Evolutionary conservation across 2,797 vertebrate species (phyloP).

Genomic region (Staurois parvus): DNA sequence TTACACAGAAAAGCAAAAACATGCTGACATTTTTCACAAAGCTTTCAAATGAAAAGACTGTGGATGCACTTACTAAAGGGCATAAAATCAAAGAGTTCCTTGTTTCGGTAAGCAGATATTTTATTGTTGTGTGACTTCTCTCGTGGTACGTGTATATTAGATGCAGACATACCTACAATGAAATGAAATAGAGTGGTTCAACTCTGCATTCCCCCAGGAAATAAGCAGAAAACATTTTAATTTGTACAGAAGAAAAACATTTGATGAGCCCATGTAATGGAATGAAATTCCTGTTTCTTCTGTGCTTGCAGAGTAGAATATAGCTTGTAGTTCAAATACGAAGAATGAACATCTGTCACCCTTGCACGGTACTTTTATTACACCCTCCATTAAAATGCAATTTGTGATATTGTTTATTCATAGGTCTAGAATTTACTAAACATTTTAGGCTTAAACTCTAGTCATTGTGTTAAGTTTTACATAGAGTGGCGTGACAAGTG

Average conservation of each 20-base stretch:
- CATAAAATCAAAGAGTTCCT: conserved; percentile 87
- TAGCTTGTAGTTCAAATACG: too few relatives aligned
- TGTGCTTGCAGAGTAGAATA: neutral
- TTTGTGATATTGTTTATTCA: too few relatives aligned
- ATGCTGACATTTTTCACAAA: conserved; percentile 85
- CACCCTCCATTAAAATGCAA: too few relatives aligned
- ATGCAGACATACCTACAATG: conserved; percentile 11
- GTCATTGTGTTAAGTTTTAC: too few relatives aligned
- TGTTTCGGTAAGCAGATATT: conserved; percentile 78
- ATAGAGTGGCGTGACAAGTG: too few relatives aligned
- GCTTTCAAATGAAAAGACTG: conserved; percentile 85
- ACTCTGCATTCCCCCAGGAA: conserved; percentile 11
- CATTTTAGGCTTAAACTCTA: too few relatives aligned
- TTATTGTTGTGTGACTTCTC: conserved; percentile 21
- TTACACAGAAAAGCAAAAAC: conserved; percentile 87
- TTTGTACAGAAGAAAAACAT: neutral
- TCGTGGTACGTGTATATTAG: conserved; percentile 9
- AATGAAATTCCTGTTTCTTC: neutral
- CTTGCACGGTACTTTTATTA: too few relatives aligned
- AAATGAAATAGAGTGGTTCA: conserved; percentile 4
- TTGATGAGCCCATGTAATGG: neutral
- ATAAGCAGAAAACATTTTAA: neutral
- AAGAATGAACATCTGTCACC: too few relatives aligned
- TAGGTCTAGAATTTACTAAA: too few relatives aligned
- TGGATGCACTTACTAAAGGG: conserved; percentile 82